Evolutionary conservation across 2,113 vertebrate species (phyloP).

Genomic region (Tachuris rubrigastra): DNA sequence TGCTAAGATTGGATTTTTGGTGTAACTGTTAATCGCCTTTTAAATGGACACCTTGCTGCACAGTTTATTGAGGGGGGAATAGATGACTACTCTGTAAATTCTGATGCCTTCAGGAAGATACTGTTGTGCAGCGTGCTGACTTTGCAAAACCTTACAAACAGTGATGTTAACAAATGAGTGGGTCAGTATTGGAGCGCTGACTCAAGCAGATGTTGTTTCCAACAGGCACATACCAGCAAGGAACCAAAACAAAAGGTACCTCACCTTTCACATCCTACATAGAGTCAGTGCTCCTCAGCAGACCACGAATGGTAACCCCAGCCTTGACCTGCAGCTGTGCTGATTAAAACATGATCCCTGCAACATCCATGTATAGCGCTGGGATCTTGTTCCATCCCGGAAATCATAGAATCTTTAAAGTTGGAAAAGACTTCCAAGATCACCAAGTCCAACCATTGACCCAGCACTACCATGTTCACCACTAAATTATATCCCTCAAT

Average conservation of each 20-base stretch:
- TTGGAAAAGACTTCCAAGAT: not conserved
- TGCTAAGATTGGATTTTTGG: not conserved
- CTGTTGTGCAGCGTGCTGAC: not conserved
- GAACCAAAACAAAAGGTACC: not conserved
- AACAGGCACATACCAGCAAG: not conserved
- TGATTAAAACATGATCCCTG: not conserved
- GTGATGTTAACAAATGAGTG: not conserved
- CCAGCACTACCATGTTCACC: not conserved
- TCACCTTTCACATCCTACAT: not conserved
- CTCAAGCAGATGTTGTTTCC: not conserved
- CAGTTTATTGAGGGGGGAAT: not conserved
- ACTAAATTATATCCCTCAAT: not conserved
- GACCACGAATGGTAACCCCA: too few species aligned
- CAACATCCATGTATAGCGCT: not conserved
- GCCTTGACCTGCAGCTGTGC: not conserved
- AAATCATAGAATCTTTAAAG: not conserved
- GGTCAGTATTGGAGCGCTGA: not conserved
- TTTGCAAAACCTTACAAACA: not conserved
- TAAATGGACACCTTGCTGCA: not conserved
- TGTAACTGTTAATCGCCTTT: not conserved
- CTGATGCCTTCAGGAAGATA: not conserved
- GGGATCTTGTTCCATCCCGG: not conserved
- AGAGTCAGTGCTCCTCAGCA: not conserved
- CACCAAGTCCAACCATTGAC: not conserved
- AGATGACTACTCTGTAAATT: not conserved